These are phyloP conservation scores for Apodemus sylvaticus DNA, from an alignment of 2,113 vertebrate species.

Conservation along the genomic window DNA sequence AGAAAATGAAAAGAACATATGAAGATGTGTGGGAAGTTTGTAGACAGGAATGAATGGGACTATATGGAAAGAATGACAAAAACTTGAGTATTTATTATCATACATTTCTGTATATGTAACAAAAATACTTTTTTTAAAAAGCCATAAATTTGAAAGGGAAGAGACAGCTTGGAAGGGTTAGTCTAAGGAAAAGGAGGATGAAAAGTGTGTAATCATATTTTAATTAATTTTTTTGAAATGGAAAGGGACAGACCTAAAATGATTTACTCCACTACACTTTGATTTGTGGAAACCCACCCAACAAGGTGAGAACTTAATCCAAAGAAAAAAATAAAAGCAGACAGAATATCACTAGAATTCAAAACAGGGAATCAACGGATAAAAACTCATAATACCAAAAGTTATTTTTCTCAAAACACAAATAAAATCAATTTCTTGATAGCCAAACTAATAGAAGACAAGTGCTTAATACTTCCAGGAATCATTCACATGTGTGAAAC, in stretches of 20 bases:
- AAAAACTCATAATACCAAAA: not conserved
- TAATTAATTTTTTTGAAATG: not conserved
- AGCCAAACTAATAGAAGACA: not conserved
- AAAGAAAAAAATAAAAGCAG: not conserved
- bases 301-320: not conserved
- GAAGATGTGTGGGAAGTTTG: not conserved
- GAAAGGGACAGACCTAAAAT: too few species aligned
- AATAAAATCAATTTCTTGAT: not conserved
- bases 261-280: not conserved
- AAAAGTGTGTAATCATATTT: not conserved
- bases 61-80: not conserved
- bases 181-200: not conserved
- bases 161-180: not conserved
- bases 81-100: not conserved
- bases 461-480: not conserved
- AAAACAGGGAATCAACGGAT: not conserved
- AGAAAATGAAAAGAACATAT: not conserved
- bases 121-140: not conserved
- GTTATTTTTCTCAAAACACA: not conserved
- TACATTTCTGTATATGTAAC: not conserved
- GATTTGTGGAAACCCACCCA: not conserved
- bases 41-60: not conserved
- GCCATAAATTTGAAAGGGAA: not conserved
- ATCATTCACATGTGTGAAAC: not conserved
- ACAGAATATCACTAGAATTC: not conserved